Percentiles rank a stretch among this genome's conserved stretches.
Evolutionary conservation across 2,113 vertebrate genomes (phyloP).

Genomic region (Notothenia coriiceps): DNA sequence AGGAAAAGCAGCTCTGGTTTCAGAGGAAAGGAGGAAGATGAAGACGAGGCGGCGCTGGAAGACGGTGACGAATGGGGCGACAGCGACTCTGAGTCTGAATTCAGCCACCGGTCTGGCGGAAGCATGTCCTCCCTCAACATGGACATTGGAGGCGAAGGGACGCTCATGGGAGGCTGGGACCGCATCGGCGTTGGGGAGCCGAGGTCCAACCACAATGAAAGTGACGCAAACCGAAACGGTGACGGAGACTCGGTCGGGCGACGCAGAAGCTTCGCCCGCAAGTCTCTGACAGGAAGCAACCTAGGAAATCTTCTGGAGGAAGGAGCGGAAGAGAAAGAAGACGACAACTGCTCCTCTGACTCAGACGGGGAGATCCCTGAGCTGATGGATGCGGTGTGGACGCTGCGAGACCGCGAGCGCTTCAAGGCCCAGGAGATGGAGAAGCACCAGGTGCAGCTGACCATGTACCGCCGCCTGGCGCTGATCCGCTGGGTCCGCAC

Average conservation of each 20-base stretch:
- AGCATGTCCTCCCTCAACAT: conserved; percentile 86
- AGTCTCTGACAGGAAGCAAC: neutral
- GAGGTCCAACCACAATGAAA: conserved; percentile 20
- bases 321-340: neutral
- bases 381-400: conserved; percentile 90
- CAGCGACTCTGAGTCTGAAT: conserved; percentile 90
- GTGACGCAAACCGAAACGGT: neutral
- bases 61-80: conserved; percentile 77
- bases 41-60: conserved; percentile 56
- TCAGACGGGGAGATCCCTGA: conserved; percentile 81
- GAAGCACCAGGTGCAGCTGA: conserved; percentile 94
- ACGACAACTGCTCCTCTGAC: conserved; percentile 71
- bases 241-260: neutral
- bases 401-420: conserved; percentile 90
- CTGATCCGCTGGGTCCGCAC: conserved; percentile 95
- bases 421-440: conserved; percentile 97
- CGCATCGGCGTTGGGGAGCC: conserved; percentile 74
- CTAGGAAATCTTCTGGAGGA: conserved; percentile 27
- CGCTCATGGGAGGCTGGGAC: conserved; percentile 68
- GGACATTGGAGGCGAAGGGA: conserved; percentile 72
- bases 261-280: conserved; percentile 32
- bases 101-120: conserved; percentile 88
- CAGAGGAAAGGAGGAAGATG: conserved; percentile 67
- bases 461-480: conserved; percentile 96
- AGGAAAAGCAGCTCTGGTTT: conserved; percentile 56